Percentiles rank a stretch among this genome's conserved stretches.
phyloP scores from a whole-genome alignment of 2,113 vertebrate genomes.

The Silurus glanis region DNA sequence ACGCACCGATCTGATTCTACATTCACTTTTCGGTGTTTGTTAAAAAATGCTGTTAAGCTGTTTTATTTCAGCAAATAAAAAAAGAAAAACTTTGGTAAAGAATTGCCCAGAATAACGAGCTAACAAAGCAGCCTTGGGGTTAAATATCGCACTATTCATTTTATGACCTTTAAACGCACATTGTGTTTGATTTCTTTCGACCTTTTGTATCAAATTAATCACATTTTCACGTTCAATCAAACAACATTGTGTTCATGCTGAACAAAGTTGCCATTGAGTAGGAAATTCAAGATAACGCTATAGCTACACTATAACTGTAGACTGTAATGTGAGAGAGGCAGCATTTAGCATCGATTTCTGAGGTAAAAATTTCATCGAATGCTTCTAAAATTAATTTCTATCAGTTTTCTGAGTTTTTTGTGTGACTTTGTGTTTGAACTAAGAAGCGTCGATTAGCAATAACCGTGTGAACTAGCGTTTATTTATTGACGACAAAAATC shows the following conservation, averaged over 20 bases:
- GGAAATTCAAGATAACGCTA: background rate
- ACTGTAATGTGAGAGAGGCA: background rate
- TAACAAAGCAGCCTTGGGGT: background rate
- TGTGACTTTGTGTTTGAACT: background rate
- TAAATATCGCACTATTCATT: background rate
- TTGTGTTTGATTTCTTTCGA: background rate
- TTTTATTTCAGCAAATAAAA: background rate
- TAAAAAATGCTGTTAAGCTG: background rate
- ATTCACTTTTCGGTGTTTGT: background rate
- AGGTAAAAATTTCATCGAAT: background rate
- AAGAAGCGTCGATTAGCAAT: background rate
- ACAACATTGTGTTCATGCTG: background rate
- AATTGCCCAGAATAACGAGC: background rate
- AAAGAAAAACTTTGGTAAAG: background rate
- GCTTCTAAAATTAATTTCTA: background rate
- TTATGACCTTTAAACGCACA: background rate
- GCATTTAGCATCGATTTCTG: background rate
- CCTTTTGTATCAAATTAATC: background rate
- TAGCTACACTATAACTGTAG: too few species aligned
- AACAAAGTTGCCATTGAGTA: background rate
- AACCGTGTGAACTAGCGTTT: background rate
- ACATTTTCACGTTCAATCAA: background rate
- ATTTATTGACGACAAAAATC: background rate
- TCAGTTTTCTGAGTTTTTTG: background rate
- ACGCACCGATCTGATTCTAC: background rate